Conservation (phyloP, 2,797 vertebrate species). For the Pipistrellus kuhlii region DNA sequence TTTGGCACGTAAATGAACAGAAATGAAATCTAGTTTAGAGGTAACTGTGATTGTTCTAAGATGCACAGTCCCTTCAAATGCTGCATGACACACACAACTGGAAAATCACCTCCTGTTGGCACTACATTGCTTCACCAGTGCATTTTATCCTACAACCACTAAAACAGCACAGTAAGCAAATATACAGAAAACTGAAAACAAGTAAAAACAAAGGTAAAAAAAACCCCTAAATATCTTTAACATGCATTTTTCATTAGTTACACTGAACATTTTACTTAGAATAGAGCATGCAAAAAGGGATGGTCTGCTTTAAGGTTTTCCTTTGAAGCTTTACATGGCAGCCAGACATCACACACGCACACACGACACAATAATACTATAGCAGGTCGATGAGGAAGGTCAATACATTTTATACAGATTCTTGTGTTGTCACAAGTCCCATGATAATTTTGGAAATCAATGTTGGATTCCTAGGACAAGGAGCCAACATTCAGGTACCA, state of each 20-base stretch:
- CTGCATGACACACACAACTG: slow-evolving; percentile 92
- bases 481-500: slow-evolving; percentile 88
- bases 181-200: slow-evolving; percentile 90
- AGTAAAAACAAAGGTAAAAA: slow-evolving; percentile 87
- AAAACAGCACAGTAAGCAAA: slow-evolving; percentile 90
- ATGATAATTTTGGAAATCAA: slow-evolving; percentile 87
- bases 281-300: slow-evolving; percentile 93
- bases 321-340: slow-evolving; percentile 90
- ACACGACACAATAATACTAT: slow-evolving; percentile 90
- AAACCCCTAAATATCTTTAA: slow-evolving; percentile 89
- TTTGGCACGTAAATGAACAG: slow-evolving; percentile 89
- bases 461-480: slow-evolving; percentile 87
- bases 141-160: slow-evolving; percentile 91
- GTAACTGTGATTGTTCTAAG: slow-evolving; percentile 82
- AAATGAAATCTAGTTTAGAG: slow-evolving; percentile 84
- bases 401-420: slow-evolving; percentile 90
- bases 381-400: slow-evolving; percentile 92
- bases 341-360: slow-evolving; percentile 90
- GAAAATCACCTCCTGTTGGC: slow-evolving; percentile 90
- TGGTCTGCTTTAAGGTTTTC: slow-evolving; percentile 88
- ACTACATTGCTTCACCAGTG: slow-evolving; percentile 90
- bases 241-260: slow-evolving; percentile 94
- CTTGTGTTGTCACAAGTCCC: slow-evolving; percentile 90
- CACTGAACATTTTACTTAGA: slow-evolving; percentile 91
- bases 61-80: slow-evolving; percentile 91